A percentile compares a stretch with the other conserved stretches of the same genome.
Conservation (phyloP, 2,113 vertebrate species). For the Phasianus colchicus region DNA sequence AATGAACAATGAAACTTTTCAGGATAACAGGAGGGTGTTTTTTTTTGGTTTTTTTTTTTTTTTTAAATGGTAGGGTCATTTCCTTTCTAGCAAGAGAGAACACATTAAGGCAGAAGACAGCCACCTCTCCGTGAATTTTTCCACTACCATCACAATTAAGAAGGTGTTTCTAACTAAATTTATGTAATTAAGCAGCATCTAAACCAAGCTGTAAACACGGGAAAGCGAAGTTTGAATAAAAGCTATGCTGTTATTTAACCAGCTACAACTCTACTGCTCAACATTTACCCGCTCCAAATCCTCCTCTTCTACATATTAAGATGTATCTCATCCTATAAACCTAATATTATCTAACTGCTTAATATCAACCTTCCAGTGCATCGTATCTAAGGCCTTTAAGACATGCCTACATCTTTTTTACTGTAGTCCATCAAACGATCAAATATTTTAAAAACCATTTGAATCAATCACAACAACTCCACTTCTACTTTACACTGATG, state of each 20-base stretch:
- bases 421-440: constrained; percentile 5
- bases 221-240: neutral
- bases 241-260: neutral
- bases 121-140: neutral
- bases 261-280: neutral
- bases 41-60: too few species aligned
- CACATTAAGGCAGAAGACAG: neutral
- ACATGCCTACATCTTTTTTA: constrained; percentile 10
- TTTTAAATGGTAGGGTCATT: neutral
- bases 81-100: neutral
- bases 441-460: neutral
- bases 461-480: constrained; percentile 2
- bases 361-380: constrained; percentile 65
- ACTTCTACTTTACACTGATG: neutral
- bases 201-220: neutral
- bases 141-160: neutral
- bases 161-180: neutral
- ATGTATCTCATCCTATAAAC: constrained; percentile 20
- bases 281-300: constrained; percentile 32
- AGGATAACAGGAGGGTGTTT: neutral
- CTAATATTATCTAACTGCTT: constrained; percentile 21
- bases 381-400: neutral
- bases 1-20: neutral
- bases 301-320: neutral
- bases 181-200: neutral